These are phyloP conservation scores for Tadarida brasiliensis DNA, from an alignment of 2,797 vertebrate genomes.

Conservation along the genomic window DNA sequence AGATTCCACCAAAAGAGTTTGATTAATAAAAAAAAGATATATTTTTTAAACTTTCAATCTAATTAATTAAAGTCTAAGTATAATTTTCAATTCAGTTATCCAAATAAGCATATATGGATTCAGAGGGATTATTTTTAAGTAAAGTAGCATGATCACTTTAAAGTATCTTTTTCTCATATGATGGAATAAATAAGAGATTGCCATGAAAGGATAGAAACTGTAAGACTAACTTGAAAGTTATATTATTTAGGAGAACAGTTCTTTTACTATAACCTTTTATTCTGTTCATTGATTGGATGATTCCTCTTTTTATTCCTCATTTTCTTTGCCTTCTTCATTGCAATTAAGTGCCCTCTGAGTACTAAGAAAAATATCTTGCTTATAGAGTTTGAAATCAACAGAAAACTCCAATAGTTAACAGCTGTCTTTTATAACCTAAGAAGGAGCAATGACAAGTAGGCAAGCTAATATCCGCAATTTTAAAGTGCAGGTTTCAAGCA, in stretches of 20 bases:
- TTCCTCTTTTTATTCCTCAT: constrained; percentile 29
- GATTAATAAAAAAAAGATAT: neutral
- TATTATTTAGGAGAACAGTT: neutral
- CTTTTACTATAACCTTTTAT: neutral
- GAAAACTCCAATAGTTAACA: constrained; percentile 30
- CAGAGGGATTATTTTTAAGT: constrained; percentile 49
- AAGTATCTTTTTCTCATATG: neutral
- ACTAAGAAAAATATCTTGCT: neutral
- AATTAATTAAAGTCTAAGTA: constrained; percentile 56
- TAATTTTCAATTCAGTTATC: constrained; percentile 31
- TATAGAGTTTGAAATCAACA: neutral
- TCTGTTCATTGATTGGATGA: neutral
- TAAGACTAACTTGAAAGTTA: neutral
- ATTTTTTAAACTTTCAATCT: constrained; percentile 24
- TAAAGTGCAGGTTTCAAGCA: constrained; percentile 32
- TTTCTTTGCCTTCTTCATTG: constrained; percentile 40
- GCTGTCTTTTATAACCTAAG: constrained; percentile 30
- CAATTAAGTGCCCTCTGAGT: neutral
- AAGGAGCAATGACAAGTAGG: neutral
- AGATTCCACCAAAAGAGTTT: constrained; percentile 30
- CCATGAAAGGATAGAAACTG: neutral
- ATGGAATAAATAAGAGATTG: constrained; percentile 36
- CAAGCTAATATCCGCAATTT: constrained; percentile 19
- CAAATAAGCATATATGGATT: neutral
- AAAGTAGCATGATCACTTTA: constrained; percentile 12